Evolutionary conservation across 1,140 invertebrate species (phyloP), one percentile per base, ranked within the genome.

Genomic region (Drosophila oshimai): DNA sequence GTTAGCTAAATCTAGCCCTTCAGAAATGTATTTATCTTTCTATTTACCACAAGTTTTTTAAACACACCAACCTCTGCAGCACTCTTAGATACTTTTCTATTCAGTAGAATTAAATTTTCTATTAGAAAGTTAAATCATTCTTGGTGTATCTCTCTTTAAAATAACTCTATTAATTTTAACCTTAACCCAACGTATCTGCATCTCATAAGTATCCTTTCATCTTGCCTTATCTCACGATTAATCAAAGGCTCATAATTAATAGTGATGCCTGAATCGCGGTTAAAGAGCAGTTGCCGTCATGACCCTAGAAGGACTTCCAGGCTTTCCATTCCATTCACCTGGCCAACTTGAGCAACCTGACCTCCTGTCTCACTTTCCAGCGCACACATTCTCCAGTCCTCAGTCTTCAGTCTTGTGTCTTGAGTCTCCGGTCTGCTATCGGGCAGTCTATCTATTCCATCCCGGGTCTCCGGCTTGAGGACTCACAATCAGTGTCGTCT

Each of bases 401-500:
- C n/a, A 26, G 15, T 17, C 18, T 15, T n/a, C n/a, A n/a, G n/a
- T n/a, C n/a, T n/a, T n/a, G n/a, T n/a, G n/a, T n/a, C n/a, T n/a
- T n/a, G n/a, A n/a, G n/a, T 18, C 34, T 9, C 29, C n/a, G 34
- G 15, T 17, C 18, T 15, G 34, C 60, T 65, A 64, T 65, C 60
- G 58, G 58, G 26, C 33, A 65, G 58, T 65, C 58, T 24, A 65
- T 65, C 61, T 65, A 22, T 29, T 58, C 28, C 28, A 34, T 17
- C 15, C 17, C 12, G 39, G 18, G 20, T 22, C 39, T 41, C n/a
- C 9, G 58, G 10, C 55, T 64, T 39, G 61, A 49, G 58, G 61
- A 65, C 61, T 49, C 42, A 67, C 65, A 71, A 67, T 67, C 74
- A 71, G 58, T 53, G 74, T 72, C 74, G 74, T 77, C 53, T 67